Evolutionary conservation across 2,888 invertebrate genomes (phyloP).

Genomic region (Drosophila anomalata): DNA sequence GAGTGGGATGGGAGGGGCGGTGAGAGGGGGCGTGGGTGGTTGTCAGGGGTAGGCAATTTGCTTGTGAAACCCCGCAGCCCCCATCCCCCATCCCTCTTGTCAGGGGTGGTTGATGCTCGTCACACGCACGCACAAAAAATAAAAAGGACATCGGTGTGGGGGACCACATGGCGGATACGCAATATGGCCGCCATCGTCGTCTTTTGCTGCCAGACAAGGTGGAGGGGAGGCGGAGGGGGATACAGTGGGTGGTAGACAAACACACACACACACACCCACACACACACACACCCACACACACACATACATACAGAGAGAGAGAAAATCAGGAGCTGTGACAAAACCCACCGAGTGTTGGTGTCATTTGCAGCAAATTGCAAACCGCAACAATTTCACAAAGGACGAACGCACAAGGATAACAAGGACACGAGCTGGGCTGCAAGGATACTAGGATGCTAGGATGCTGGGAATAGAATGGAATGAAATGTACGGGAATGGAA

Average conservation of each 20-base stretch:
- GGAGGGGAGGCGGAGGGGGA: not conserved
- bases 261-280: not conserved
- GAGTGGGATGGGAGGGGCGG: not conserved
- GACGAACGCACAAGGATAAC: conserved; percentile 38
- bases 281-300: not conserved
- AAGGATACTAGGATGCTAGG: not conserved
- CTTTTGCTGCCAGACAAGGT: conserved; percentile 14
- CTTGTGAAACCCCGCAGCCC: conserved; percentile 22
- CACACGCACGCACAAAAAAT: conserved; percentile 48
- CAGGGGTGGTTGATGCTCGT: conserved; percentile 69
- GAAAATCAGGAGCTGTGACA: conserved; percentile 16
- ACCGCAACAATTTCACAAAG: conserved; percentile 81
- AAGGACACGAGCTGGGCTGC: too few relatives aligned
- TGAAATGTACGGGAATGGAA: conserved; percentile 12
- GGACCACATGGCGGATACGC: conserved; percentile 36
- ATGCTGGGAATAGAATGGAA: conserved; percentile 17
- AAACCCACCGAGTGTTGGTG: conserved; percentile 60
- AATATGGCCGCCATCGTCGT: conserved; percentile 65
- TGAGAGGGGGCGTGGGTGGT: not conserved
- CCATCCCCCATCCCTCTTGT: not conserved
- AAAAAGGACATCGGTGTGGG: not conserved
- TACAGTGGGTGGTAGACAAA: not conserved
- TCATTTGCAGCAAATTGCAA: conserved; percentile 82
- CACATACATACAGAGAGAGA: not conserved
- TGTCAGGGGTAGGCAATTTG: conserved; percentile 60